Evolutionary conservation across 2,797 vertebrate species (phyloP).

Genomic region (Rhinatrema bivittatum): DNA sequence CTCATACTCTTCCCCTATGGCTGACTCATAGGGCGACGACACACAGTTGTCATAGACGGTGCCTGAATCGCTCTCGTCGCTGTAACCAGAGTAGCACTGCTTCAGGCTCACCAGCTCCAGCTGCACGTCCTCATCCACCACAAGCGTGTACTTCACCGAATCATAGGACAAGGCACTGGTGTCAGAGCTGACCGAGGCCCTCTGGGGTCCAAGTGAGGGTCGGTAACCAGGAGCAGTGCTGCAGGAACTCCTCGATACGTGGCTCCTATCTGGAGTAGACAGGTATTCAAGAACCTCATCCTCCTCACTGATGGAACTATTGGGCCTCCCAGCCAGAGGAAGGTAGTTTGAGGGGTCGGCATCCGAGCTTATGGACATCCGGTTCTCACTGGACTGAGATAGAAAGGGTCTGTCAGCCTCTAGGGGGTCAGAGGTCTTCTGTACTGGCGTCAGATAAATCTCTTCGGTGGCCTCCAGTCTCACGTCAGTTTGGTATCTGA

Average conservation of each 20-base stretch:
- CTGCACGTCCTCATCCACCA: conserved; percentile 91
- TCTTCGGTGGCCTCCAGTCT: conserved; percentile 89
- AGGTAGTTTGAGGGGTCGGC: conserved; percentile 79
- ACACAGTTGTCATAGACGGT: conserved; percentile 94
- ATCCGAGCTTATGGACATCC: conserved; percentile 89
- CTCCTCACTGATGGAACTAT: conserved; percentile 83
- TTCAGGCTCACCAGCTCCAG: conserved; percentile 89
- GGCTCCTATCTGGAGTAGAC: conserved; percentile 52
- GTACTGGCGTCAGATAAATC: conserved; percentile 89
- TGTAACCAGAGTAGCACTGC: conserved; percentile 90
- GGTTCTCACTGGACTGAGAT: conserved; percentile 76
- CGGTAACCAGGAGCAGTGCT: conserved; percentile 27
- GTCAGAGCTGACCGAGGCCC: conserved; percentile 83
- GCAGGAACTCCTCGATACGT: conserved; percentile 27
- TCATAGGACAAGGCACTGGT: conserved; percentile 93
- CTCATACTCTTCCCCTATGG: conserved; percentile 87
- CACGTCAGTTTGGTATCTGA: conserved; percentile 82
- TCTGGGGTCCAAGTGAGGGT: conserved; percentile 39
- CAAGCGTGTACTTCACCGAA: conserved; percentile 92
- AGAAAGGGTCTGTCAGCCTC: conserved; percentile 59
- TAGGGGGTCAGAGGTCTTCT: conserved; percentile 64
- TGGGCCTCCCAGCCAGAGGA: conserved; percentile 68
- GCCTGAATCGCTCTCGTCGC: conserved; percentile 89
- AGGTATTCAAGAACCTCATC: conserved; percentile 68
- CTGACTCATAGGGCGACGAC: conserved; percentile 87